Percentiles rank a stretch among this genome's conserved stretches.
phyloP scores from a whole-genome alignment of 2,113 vertebrate genomes.

The Hydropotes inermis region DNA sequence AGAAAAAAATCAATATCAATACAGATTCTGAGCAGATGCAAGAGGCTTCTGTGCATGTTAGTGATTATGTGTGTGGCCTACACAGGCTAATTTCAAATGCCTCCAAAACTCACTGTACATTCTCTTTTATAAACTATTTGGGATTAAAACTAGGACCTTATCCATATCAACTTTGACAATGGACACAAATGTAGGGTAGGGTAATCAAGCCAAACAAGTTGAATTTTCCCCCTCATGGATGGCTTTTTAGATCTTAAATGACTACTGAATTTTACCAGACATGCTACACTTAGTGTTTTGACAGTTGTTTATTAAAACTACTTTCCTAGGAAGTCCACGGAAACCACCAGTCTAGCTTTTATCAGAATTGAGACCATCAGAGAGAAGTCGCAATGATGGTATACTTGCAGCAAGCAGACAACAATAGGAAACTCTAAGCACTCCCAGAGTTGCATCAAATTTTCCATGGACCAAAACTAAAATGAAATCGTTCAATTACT shows the following conservation, averaged over 20 bases:
- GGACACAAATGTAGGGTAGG: slow-evolving; percentile 17
- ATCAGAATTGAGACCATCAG: not conserved
- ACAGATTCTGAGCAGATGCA: slow-evolving; percentile 69
- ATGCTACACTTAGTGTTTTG: not conserved
- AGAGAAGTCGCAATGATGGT: not conserved
- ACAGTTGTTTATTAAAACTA: slow-evolving; percentile 42
- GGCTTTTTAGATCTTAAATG: slow-evolving; percentile 27
- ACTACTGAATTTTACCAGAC: slow-evolving; percentile 46
- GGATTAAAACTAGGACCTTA: slow-evolving; percentile 13
- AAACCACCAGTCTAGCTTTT: slow-evolving; percentile 42
- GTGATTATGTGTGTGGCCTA: slow-evolving; percentile 76
- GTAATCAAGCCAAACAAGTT: slow-evolving; percentile 4
- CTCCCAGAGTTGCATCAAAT: slow-evolving; percentile 54
- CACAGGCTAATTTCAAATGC: slow-evolving; percentile 64
- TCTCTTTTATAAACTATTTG: slow-evolving; percentile 49
- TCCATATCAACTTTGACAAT: slow-evolving; percentile 39
- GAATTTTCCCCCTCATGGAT: not conserved
- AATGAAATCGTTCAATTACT: slow-evolving; percentile 70
- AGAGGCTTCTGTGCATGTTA: slow-evolving; percentile 64
- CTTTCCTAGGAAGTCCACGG: slow-evolving; percentile 43
- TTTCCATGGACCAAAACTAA: slow-evolving; percentile 61
- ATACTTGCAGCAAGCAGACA: slow-evolving; percentile 12
- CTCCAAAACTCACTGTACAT: slow-evolving; percentile 52
- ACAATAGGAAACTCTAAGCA: slow-evolving; percentile 48
- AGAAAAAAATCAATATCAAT: slow-evolving; percentile 47